Base-by-base conservation (phyloP, 2,113 vertebrate genomes). In the Puma concolor region DNA sequence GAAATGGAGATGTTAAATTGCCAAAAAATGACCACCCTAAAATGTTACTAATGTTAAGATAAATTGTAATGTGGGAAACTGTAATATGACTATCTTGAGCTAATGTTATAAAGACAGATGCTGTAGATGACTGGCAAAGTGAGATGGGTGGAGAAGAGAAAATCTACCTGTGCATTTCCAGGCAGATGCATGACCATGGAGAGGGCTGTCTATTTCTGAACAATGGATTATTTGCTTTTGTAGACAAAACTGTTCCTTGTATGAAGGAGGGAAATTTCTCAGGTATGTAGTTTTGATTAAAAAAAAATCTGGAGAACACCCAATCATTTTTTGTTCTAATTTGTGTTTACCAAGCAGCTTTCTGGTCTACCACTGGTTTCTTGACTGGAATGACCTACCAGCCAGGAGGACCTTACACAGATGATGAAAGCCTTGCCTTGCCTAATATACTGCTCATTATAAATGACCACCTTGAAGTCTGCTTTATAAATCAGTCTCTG, bases 21-120 rank as follows among this genome's bases (percentile, higher is more conserved):
- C 81, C 23, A 77, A 52, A 63, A 95, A 94, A 92, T 13, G 52
- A 86, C 66, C 72, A 54, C 64, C 54, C 25, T 54, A 86, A 92
- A 92, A 48, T 87, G 54, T 83, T 82, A 86, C 41, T 54, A 63
- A 88, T 41, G 57, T 50, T 69, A 80, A 95, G 54, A 52, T 80
- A 95, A 95, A 97, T 23, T 87, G 21, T 77, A 95, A 76, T 77
- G 48, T 80, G 77, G 84, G 54, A 95, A 94, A 67, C 38, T 95
- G 48, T 66, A 79, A 66, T n/a, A 66, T 63, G 85, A 80, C 76
- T 52, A 8, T 87, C 29, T 92, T 12, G 23, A 97, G 71, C 66
- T 81, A 41, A 84, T 82, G 81, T 31, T 57, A 29, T 64, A 54
- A 69, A 94, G 81, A 72, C 13, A 96, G 89, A 76, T 86, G 66